Conservation (phyloP, 2,113 vertebrate genomes). For the Donacobius atricapilla region DNA sequence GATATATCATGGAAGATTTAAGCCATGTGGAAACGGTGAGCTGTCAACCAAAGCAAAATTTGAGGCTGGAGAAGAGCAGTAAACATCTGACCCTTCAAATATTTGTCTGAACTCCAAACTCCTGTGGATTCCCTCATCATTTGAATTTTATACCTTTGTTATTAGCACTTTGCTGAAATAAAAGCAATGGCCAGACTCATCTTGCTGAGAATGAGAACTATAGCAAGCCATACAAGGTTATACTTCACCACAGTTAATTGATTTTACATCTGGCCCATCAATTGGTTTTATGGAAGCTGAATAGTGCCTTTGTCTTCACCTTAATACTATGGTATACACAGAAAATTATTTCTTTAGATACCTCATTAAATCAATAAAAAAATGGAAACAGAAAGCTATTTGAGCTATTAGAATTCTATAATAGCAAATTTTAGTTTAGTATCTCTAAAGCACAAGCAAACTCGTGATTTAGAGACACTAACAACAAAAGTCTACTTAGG, state of each 20-base stretch:
- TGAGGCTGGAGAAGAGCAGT: not conserved
- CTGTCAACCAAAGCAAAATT: not conserved
- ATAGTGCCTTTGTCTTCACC: conserved; percentile 67
- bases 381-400: not conserved
- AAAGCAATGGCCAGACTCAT: not conserved
- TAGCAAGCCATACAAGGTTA: conserved; percentile 30
- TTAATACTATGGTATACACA: not conserved
- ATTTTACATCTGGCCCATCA: conserved; percentile 69
- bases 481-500: not conserved
- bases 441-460: not conserved
- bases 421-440: not conserved
- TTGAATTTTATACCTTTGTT: not conserved
- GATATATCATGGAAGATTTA: not conserved
- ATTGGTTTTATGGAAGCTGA: conserved; percentile 64
- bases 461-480: not conserved
- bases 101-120: not conserved
- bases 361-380: conserved; percentile 15
- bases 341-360: conserved; percentile 14
- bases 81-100: not conserved
- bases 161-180: not conserved
- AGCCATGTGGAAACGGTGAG: not conserved
- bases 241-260: conserved; percentile 63
- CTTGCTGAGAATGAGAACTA: not conserved
- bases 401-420: not conserved
- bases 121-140: not conserved